These are phyloP conservation scores for Zaprionus davidi DNA, from an alignment of 1,140 invertebrate species.

Conservation along the genomic window DNA sequence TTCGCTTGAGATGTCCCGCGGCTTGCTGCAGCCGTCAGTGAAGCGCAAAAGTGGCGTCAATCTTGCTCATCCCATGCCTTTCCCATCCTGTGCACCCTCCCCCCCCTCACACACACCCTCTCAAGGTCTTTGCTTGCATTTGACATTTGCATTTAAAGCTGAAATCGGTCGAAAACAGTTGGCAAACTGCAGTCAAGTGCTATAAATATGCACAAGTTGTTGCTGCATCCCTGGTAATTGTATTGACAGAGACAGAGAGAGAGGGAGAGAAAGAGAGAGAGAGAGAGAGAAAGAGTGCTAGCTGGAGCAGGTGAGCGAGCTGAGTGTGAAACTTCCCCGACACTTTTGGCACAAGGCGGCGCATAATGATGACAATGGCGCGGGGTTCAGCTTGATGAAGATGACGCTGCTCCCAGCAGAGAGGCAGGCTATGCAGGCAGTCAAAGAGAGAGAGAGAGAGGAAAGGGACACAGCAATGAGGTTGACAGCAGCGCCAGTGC, in stretches of 20 bases:
- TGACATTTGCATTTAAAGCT: conserved; percentile 67
- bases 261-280: not conserved
- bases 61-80: conserved; percentile 4
- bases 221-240: conserved; percentile 23
- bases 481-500: conserved; percentile 37
- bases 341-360: conserved; percentile 63
- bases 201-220: conserved; percentile 30
- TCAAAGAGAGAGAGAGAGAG: not conserved
- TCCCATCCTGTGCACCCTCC: not conserved
- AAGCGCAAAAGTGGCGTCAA: conserved; percentile 18
- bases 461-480: not conserved
- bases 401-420: conserved; percentile 19
- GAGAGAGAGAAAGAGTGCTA: not conserved
- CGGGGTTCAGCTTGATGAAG: conserved; percentile 32
- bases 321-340: conserved; percentile 51
- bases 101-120: not conserved
- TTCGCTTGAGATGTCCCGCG: conserved; percentile 22
- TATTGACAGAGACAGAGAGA: conserved; percentile 36
- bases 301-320: not conserved
- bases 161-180: conserved; percentile 31
- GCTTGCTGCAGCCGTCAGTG: conserved; percentile 28
- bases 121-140: conserved; percentile 56
- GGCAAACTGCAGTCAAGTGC: conserved; percentile 27
- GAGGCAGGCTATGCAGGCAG: not conserved
- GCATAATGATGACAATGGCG: conserved; percentile 65